Base-by-base conservation (phyloP, 2,888 invertebrate genomes). In the Eupeodes latifasciatus region DNA sequence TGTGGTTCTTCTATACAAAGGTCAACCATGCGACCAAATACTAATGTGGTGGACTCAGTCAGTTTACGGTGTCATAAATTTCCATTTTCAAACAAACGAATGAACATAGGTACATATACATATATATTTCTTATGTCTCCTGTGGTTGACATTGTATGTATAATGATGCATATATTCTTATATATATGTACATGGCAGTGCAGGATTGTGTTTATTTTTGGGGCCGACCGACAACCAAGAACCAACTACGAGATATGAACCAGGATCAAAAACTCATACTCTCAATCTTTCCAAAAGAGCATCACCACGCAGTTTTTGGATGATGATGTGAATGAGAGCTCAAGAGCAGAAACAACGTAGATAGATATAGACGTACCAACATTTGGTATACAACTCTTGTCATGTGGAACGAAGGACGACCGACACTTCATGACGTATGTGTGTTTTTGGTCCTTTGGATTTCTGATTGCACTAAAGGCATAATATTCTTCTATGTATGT, bases 51-150 rank as follows among this genome's bases (percentile, higher is more conserved):
- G 34, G 34, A 59, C 83, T 69, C 79, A 84, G 80, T 76, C 87
- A 83, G 84, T 74, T 77, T 76, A 75, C 81, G 74, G 81, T 88
- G 75, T 81, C 81, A 88, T 88, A 81, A 81, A 81, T 81, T 88
- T 85, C 34, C 64, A 78, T 81, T 78, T 88, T 67, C 81, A 34
- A 75, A 82, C 40, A 27, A 82, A 74, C 55, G 69, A 49, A 69
- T 57, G 66, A 40, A 40, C 40, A 40, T 7, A 40, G 5, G 40
- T 40, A 40, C 40, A 40, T 7, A 40, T 9, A 9, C 40, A 40
- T 40, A 40, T 40, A 40, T 72, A 78, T 84, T 81, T 59, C 85
- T 85, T 40, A 40, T 74, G 67, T 34, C 69, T 62, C 69, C 62
- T 57, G 59, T 12, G 44, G 55, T 69, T 71, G 76, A 62, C 27